These are phyloP conservation scores for Melanotaenia pygmaea DNA, from an alignment of 2,797 vertebrate genomes.

Conservation along the genomic window DNA sequence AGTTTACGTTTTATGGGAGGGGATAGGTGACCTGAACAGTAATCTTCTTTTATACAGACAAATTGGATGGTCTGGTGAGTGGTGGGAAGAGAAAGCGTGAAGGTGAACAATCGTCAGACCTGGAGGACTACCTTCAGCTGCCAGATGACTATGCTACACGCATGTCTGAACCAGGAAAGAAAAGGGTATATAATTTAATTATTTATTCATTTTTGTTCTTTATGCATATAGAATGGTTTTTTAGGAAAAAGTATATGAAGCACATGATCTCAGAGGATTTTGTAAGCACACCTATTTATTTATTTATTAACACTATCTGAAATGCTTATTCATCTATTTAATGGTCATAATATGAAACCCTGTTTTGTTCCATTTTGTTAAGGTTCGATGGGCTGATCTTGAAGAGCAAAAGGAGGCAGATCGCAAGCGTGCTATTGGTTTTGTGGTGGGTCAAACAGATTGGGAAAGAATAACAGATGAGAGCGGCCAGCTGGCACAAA, in stretches of 20 bases:
- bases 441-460: slow-evolving; percentile 98
- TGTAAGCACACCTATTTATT: background rate
- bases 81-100: slow-evolving; percentile 95
- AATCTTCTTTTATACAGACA: slow-evolving; percentile 87
- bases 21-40: slow-evolving; percentile 25
- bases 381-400: slow-evolving; percentile 99
- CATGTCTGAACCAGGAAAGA: slow-evolving; percentile 96
- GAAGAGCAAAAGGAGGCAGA: slow-evolving; percentile 99
- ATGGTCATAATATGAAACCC: slow-evolving; percentile 20
- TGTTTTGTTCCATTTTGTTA: slow-evolving; percentile 47
- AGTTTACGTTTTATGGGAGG: background rate
- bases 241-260: too few species aligned
- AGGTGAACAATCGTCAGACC: slow-evolving; percentile 86
- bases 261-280: background rate
- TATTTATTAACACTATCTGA: background rate
- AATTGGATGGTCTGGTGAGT: slow-evolving; percentile 93
- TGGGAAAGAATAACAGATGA: slow-evolving; percentile 99
- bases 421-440: slow-evolving; percentile 97
- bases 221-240: background rate
- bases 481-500: slow-evolving; percentile 96
- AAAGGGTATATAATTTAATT: slow-evolving; percentile 87
- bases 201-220: background rate
- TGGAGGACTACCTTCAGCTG: slow-evolving; percentile 97
- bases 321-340: background rate
- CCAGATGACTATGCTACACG: slow-evolving; percentile 98